Percentiles rank a stretch among this genome's conserved stretches.
Conservation (phyloP, 2,113 vertebrate genomes). For the Budorcas taxicolor region DNA sequence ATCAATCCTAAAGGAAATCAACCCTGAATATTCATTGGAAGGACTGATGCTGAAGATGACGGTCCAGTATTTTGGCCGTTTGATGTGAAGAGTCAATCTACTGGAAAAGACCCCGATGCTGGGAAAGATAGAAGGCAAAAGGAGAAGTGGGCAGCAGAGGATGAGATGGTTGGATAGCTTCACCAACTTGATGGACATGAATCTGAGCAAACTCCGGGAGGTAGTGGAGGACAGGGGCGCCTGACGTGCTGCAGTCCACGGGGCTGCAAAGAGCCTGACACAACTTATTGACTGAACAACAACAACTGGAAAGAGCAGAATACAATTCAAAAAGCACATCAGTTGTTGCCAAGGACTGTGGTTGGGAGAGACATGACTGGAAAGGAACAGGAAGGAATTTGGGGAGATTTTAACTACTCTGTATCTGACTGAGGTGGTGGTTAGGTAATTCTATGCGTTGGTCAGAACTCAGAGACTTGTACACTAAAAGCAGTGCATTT, state of each 20-base stretch:
- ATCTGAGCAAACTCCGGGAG: not conserved
- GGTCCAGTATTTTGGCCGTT: not conserved
- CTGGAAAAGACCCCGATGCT: not conserved
- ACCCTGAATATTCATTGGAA: not conserved
- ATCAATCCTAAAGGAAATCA: not conserved
- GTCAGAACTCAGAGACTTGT: not conserved
- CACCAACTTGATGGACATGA: not conserved
- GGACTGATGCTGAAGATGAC: not conserved
- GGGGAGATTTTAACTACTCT: not conserved
- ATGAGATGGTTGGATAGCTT: not conserved
- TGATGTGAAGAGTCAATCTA: not conserved
- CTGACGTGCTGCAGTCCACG: not conserved
- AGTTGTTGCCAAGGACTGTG: not conserved
- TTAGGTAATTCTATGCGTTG: rapidly evolving
- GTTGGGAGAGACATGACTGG: not conserved
- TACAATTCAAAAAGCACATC: too few species aligned
- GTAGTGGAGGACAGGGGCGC: not conserved
- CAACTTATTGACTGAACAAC: not conserved
- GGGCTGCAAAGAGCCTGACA: not conserved
- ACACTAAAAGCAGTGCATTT: not conserved
- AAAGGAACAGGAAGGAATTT: not conserved
- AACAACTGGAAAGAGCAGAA: not conserved
- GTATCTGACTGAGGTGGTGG: not conserved
- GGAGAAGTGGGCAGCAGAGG: not conserved
- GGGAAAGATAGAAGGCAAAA: not conserved